Conservation (phyloP, 2,113 vertebrate species). For the Odocoileus hemionus region DNA sequence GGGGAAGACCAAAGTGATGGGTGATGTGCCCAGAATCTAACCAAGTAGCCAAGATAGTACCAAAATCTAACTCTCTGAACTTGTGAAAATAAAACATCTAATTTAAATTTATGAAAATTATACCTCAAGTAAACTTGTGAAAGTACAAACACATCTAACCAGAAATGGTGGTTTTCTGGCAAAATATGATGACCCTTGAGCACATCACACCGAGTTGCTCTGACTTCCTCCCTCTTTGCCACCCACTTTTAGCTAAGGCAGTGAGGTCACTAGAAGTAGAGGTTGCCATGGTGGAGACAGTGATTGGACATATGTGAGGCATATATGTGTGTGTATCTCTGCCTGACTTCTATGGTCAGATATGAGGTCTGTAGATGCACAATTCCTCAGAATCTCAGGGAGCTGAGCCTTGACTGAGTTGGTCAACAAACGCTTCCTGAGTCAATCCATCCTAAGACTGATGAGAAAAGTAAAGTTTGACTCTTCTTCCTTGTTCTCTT, state of each 20-base stretch:
- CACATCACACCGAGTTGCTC: background rate
- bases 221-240: background rate
- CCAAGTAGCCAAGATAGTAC: background rate
- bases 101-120: background rate
- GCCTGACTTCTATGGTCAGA: background rate
- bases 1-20: background rate
- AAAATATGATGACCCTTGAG: background rate
- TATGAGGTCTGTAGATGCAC: background rate
- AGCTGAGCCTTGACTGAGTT: background rate
- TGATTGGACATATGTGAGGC: background rate
- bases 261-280: background rate
- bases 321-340: background rate
- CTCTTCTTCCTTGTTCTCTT: background rate
- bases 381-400: background rate
- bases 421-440: background rate
- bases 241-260: background rate
- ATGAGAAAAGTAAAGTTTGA: background rate
- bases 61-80: background rate
- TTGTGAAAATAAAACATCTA: background rate
- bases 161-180: background rate
- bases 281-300: background rate
- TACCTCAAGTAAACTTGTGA: background rate
- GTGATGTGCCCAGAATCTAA: background rate
- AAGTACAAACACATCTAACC: background rate
- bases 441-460: background rate